Evolutionary conservation across 2,113 vertebrate species (phyloP), one percentile per base, ranked within the genome.

Genomic region (Hiodon tergisus): DNA sequence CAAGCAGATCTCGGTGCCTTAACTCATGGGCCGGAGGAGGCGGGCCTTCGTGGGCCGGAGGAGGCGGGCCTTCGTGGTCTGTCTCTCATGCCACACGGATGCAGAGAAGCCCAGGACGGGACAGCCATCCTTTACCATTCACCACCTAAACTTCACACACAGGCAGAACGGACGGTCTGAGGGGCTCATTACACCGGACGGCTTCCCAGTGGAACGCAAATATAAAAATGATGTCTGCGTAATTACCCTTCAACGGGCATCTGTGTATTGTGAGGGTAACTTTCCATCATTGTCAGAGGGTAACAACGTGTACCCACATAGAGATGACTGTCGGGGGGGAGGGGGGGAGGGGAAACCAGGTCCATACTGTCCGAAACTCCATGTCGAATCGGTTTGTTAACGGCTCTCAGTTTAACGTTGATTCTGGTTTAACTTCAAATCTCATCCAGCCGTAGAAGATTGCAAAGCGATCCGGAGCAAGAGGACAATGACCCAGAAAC

Each of bases 311-410:
- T 9, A n/a, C 50, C 13, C 67, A 53, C 5, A 4, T 50, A 52
- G 11, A 69, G 11, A 47, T 6, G 51, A 6, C 6, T 6, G 6
- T 51, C 2, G 9, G 5, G 16, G 51, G n/a, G 13, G 2, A 4
- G 52, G 14, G 17, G 4, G 11, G 58, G 31, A 4, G 58, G 14
- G 58, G 61, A 48, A 67, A 61, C 1, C 4, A 5, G 16, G 46
- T 55, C 6, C 72, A 54, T 58, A 75, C 75, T 75, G 80, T 76
- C 60, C 31, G 58, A 65, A 71, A 75, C 52, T 75, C 77, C 77
- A 66, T 77, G 77, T 78, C 77, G 79, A 81, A 81, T 74, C 57
- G 69, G 69, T 77, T 77, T 73, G 73, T 72, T 57, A 50, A 61
- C 46, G 52, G n/a, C 46, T 17, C 67, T 69, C 11, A 46, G 62